Evolutionary conservation across 1,140 invertebrate genomes (phyloP).

Genomic region (Telenomus remus): DNA sequence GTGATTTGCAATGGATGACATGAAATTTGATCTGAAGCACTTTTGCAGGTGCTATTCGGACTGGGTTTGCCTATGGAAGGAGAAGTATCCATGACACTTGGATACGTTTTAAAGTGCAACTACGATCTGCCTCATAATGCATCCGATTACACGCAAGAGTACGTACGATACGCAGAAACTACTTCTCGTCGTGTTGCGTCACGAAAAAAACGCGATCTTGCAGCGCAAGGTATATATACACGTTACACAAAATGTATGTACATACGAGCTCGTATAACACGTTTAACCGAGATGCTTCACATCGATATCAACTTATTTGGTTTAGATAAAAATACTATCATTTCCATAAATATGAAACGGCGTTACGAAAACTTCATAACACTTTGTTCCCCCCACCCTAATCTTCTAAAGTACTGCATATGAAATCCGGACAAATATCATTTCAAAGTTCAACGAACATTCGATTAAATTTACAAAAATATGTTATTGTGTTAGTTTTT

Average conservation of each 20-base stretch:
- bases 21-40: background rate
- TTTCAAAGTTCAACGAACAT: too few species aligned
- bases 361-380: conserved; percentile 2
- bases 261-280: conserved; percentile 7
- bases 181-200: conserved; percentile 24
- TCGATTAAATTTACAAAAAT: too few species aligned
- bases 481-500: too few species aligned
- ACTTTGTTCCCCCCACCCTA: conserved; percentile 1
- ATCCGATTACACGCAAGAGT: conserved; percentile 63
- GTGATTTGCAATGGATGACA: too few species aligned
- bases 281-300: conserved; percentile 24
- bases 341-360: conserved; percentile 16
- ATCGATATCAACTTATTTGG: conserved; percentile 44
- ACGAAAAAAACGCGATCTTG: conserved; percentile 37
- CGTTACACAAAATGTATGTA: conserved; percentile 21
- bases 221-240: conserved; percentile 39
- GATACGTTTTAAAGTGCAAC: conserved; percentile 72
- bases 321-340: conserved; percentile 32
- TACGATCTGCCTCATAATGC: conserved; percentile 70
- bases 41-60: conserved; percentile 63
- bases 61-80: conserved; percentile 64
- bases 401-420: too few species aligned
- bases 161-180: conserved; percentile 59
- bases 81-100: conserved; percentile 65
- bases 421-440: too few species aligned